Evolutionary conservation across 2,113 vertebrate species (phyloP).

Genomic region (Seriola dumerili): DNA sequence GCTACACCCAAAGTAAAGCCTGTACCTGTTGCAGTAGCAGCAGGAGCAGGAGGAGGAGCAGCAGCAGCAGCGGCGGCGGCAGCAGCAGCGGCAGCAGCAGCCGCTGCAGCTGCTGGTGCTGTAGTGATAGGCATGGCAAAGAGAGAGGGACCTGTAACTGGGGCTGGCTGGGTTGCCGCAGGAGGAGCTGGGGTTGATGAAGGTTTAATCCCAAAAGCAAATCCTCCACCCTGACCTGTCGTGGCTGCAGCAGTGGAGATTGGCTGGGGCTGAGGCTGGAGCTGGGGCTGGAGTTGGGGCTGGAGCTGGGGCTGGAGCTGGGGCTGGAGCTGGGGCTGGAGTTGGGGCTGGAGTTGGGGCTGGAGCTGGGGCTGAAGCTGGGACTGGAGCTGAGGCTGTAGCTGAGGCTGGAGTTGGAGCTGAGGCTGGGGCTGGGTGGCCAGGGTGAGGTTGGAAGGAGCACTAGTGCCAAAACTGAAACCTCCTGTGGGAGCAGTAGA

Average conservation of each 20-base stretch:
- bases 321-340: too few species aligned
- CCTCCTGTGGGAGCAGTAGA: slow-evolving; percentile 69
- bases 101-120: neutral
- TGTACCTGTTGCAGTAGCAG: slow-evolving; percentile 38
- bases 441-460: slow-evolving; percentile 67
- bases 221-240: slow-evolving; percentile 71
- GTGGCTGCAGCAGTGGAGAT: slow-evolving; percentile 43
- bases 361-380: too few species aligned
- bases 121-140: slow-evolving; percentile 74
- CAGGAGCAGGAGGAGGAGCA: neutral
- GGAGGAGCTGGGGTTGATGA: slow-evolving; percentile 81
- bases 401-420: too few species aligned
- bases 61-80: neutral
- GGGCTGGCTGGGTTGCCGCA: slow-evolving; percentile 64
- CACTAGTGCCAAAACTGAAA: slow-evolving; percentile 71
- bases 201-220: slow-evolving; percentile 87
- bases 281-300: too few species aligned
- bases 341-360: too few species aligned
- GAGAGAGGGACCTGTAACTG: slow-evolving; percentile 73
- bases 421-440: slow-evolving; percentile 65
- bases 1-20: slow-evolving; percentile 76
- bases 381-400: too few species aligned
- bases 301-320: too few species aligned
- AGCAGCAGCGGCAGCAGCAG: neutral
- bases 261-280: slow-evolving; percentile 54